These are phyloP conservation scores for Spicauda simplicius DNA, from an alignment of 2,888 invertebrate species.

Conservation along the genomic window DNA sequence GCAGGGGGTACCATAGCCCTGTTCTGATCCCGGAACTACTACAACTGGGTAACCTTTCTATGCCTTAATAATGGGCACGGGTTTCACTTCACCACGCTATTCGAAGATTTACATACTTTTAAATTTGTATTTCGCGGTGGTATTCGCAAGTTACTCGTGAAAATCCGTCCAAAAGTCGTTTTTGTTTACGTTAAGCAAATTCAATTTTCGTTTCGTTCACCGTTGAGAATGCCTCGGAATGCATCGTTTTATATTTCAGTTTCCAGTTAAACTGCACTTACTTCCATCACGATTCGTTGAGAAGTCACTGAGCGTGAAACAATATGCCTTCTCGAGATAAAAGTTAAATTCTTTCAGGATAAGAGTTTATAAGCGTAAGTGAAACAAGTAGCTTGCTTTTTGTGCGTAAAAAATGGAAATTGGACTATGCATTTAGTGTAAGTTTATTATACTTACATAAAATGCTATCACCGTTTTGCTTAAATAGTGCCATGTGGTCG, in stretches of 20 bases:
- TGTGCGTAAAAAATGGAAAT: not conserved
- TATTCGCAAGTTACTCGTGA: not conserved
- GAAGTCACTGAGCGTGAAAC: slow-evolving; percentile 2
- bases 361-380: not conserved
- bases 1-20: no score
- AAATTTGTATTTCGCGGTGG: no score
- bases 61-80: no score
- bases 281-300: slow-evolving; percentile 6
- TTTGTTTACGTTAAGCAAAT: slow-evolving; percentile 4
- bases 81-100: no score
- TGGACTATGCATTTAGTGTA: not conserved
- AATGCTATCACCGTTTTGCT: no score
- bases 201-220: slow-evolving; percentile 5
- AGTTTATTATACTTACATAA: no score
- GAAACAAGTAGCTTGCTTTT: not conserved
- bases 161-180: slow-evolving; percentile 1
- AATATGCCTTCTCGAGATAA: not conserved
- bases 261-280: slow-evolving; percentile 5
- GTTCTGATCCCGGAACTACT: no score
- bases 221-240: slow-evolving; percentile 1
- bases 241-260: slow-evolving; percentile 2
- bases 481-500: no score
- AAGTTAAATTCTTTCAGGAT: not conserved
- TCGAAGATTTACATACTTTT: no score
- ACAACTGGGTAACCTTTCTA: no score